Percentiles rank a stretch among this genome's conserved stretches.
Evolutionary conservation across 2,888 invertebrate genomes (phyloP).

Genomic region (Ditula angustiorana): DNA sequence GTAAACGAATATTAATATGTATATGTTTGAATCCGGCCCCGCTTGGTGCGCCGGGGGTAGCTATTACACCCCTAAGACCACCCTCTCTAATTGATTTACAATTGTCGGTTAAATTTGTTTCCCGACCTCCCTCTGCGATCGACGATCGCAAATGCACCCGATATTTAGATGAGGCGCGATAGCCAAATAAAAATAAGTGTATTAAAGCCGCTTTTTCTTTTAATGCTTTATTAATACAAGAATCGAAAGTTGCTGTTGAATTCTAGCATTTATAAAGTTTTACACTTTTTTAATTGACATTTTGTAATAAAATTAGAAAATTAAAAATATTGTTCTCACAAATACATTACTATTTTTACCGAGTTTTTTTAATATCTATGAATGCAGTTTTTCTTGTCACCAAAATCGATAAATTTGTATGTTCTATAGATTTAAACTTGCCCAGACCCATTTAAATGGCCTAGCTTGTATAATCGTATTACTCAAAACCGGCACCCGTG

Average conservation of each 20-base stretch:
- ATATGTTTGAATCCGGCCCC: slow-evolving; percentile 64
- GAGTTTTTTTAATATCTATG: no score
- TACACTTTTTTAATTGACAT: no score
- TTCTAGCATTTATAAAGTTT: no score
- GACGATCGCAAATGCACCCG: slow-evolving; percentile 72
- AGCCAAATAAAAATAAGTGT: slow-evolving; percentile 48
- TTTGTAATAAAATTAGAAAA: no score
- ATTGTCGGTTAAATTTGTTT: slow-evolving; percentile 86
- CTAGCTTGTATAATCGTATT: no score
- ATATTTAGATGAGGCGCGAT: slow-evolving; percentile 43
- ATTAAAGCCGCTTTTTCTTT: slow-evolving; percentile 2
- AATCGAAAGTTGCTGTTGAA: neutral
- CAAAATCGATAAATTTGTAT: no score
- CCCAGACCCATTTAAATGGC: no score
- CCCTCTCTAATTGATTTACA: slow-evolving; percentile 85
- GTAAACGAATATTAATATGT: slow-evolving; percentile 19
- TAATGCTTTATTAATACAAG: neutral
- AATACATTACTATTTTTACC: no score
- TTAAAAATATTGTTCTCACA: no score
- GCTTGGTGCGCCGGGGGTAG: slow-evolving; percentile 62
- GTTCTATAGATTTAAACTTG: no score
- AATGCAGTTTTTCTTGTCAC: no score
- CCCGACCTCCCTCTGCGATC: slow-evolving; percentile 79
- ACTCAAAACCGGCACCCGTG: no score
- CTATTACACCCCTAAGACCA: slow-evolving; percentile 80